Evolutionary conservation across 2,888 invertebrate genomes (phyloP).

Genomic region (Anarsia innoxiella): DNA sequence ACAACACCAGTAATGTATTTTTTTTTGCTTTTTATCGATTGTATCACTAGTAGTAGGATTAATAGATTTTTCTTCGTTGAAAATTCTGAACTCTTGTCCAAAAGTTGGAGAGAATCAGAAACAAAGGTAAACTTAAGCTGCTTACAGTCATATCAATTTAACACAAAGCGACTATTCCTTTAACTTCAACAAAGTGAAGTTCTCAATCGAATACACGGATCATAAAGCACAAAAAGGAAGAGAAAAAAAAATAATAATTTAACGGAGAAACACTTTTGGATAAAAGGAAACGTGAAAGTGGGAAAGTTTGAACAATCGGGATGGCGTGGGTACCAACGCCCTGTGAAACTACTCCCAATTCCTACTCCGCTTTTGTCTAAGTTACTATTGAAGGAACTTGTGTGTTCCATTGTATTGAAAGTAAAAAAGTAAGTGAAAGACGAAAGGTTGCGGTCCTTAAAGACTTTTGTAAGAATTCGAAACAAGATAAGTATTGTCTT

Average conservation of each 20-base stretch:
- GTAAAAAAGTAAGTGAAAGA: constrained; percentile 33
- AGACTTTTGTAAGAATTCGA: too few relatives aligned
- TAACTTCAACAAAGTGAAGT: constrained; percentile 9
- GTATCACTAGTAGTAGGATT: too few relatives aligned
- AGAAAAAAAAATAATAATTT: constrained; percentile 66
- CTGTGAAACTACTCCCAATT: constrained; percentile 56
- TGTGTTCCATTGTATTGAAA: constrained; percentile 43
- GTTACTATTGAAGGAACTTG: constrained; percentile 58
- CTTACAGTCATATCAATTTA: too few relatives aligned
- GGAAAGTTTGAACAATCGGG: constrained; percentile 65
- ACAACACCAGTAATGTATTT: too few relatives aligned
- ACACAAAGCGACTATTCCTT: too few relatives aligned
- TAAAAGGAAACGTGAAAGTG: constrained; percentile 67
- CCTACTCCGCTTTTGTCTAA: constrained; percentile 66
- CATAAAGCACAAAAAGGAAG: constrained; percentile 42
- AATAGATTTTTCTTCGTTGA: constrained; percentile 2
- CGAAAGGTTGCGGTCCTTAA: constrained; percentile 38
- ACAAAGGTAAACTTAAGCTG: too few relatives aligned
- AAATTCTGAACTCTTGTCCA: too few relatives aligned
- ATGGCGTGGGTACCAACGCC: constrained; percentile 50
- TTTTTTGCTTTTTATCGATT: too few relatives aligned
- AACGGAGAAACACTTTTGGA: constrained; percentile 57
- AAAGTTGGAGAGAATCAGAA: constrained; percentile 6
- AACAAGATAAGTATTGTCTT: too few relatives aligned
- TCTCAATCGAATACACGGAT: constrained; percentile 40